These are phyloP conservation scores for Platorchestia sp. DNA, from an alignment of 1,140 invertebrate species.

Conservation along the genomic window DNA sequence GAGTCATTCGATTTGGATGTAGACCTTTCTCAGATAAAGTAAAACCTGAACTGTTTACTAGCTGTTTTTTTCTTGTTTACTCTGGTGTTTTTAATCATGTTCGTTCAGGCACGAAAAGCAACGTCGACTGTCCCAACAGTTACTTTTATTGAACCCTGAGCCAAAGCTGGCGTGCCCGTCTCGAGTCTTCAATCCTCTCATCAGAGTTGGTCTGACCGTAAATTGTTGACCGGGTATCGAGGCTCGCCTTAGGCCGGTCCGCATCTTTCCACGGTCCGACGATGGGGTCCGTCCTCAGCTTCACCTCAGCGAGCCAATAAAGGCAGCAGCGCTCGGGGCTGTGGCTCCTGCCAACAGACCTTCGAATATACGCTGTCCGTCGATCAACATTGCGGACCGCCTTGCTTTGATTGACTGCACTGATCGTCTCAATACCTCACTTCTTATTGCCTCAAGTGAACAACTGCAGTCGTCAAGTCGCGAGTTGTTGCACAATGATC, in stretches of 20 bases:
- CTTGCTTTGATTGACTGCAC: conserved; percentile 2
- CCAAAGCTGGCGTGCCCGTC: neutral
- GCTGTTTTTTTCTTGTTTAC: neutral
- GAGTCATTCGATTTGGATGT: neutral
- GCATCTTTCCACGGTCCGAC: neutral
- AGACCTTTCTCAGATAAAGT: neutral
- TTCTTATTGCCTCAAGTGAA: conserved; percentile 1
- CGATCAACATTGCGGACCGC: conserved; percentile 40
- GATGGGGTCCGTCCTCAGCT: neutral
- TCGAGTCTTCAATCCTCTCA: neutral
- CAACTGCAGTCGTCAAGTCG: neutral
- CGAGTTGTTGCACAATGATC: neutral
- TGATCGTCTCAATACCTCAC: neutral
- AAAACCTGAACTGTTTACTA: neutral
- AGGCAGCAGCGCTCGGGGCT: conserved; percentile 37
- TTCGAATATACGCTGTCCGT: neutral
- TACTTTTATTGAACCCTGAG: neutral
- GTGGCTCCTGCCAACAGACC: conserved; percentile 14
- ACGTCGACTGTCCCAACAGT: neutral
- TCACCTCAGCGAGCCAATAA: conserved; percentile 41
- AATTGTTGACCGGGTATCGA: neutral
- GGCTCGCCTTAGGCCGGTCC: neutral
- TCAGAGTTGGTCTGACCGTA: neutral
- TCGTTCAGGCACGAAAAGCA: neutral
- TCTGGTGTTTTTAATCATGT: too few species aligned